Evolutionary conservation across 30 jellyfish, hydroid and myxozoan genomes (phyloP), one percentile per base, ranked within the genome.

Genomic region (Pseudorhiza aurosa): DNA sequence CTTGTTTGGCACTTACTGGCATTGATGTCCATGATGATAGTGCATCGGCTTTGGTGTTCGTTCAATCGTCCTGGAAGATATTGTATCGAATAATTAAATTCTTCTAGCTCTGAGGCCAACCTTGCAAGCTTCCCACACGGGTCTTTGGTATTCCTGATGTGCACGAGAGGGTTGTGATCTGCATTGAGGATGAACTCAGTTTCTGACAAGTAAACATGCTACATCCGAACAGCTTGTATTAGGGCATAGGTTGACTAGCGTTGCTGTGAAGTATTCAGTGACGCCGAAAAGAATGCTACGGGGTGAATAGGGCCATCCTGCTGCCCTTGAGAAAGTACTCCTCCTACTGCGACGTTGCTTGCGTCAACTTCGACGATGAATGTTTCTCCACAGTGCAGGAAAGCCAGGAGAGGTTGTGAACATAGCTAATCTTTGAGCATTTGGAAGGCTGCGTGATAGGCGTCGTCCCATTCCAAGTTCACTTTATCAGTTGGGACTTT

Each of bases 121-220:
- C 87, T 17, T 46, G 58, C 75, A 50, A 73, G 33, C 27, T 73
- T 73, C 32, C 87, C 74, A 73, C 58, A 59, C 24, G 87, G 87
- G 87, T 73, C 87, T 59, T 53, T 73, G 22, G 46, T 30, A n/a
- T 32, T 44, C 3, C 87, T 58, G 19, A 53, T 25, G 27, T 73
- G 75, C 60, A 53, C 76, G 1, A 73, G 60, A 35, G 87, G 87
- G 56, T 73, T 73, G 51, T 73, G 87, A 77, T 73, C 87, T 17
- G 87, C 49, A 31, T 53, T 73, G 53, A 73, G 76, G 24, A 53
- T 31, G 37, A 49, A 73, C 35, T 51, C 77, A 28, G 87, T 73
- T 47, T 58, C 74, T 17, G 74, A 77, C 9, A 73, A 37, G 33
- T 73, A 73, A 9, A 73, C 74, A 39, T 27, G 87, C 87, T 77